Conservation (phyloP, 2,888 invertebrate genomes). For the Stratiomys singularior region DNA sequence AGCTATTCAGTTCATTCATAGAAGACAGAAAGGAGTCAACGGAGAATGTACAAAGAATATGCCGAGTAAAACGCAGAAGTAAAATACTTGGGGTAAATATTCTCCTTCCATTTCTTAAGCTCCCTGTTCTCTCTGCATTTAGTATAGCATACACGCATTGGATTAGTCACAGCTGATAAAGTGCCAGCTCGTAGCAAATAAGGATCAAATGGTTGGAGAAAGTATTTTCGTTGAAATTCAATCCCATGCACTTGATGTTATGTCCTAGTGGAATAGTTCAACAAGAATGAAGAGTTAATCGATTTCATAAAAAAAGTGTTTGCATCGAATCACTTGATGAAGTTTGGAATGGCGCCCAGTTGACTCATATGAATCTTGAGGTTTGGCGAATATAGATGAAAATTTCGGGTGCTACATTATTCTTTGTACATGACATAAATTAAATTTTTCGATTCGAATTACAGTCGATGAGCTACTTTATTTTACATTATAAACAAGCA, state of each 20-base stretch:
- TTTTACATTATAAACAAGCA: neutral
- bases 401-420: neutral
- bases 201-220: slow-evolving; percentile 6
- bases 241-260: slow-evolving; percentile 3
- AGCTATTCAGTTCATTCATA: slow-evolving; percentile 26
- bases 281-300: neutral
- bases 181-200: neutral
- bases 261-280: slow-evolving; percentile 1
- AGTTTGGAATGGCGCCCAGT: slow-evolving; percentile 18
- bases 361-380: slow-evolving; percentile 7
- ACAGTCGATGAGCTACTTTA: neutral
- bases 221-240: neutral
- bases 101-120: neutral
- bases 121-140: neutral
- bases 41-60: neutral
- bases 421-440: neutral
- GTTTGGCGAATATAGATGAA: neutral
- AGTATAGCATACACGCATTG: neutral
- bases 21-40: slow-evolving; percentile 8
- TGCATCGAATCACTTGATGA: neutral
- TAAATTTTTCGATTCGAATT: no score
- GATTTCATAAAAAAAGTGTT: slow-evolving; percentile 2
- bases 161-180: slow-evolving; percentile 32
- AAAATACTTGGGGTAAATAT: neutral
- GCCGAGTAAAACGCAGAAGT: neutral